Conservation (phyloP, 2,797 vertebrate species). For the Pelochelys cantorii region DNA sequence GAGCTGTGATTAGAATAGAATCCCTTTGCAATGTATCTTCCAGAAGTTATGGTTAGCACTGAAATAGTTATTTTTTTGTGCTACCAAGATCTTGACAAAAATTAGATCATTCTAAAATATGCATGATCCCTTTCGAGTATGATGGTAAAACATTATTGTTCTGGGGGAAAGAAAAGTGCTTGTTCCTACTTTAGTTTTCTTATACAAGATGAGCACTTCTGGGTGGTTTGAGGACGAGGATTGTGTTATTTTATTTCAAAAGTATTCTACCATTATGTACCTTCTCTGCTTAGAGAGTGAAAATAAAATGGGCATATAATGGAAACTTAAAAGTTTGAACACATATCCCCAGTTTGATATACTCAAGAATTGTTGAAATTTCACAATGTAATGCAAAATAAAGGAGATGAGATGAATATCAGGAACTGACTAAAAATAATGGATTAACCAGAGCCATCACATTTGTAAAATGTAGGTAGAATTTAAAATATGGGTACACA, state of each 20-base stretch:
- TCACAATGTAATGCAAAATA: background rate
- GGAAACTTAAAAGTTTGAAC: fast-evolving
- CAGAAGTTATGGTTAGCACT: background rate
- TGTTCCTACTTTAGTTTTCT: background rate
- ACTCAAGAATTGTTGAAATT: background rate
- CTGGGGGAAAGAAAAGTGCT: background rate
- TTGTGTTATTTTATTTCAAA: background rate
- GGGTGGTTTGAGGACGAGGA: background rate
- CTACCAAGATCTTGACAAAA: background rate
- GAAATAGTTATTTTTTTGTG: background rate
- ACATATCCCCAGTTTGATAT: background rate
- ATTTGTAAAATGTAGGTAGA: background rate
- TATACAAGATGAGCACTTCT: background rate
- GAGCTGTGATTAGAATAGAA: background rate
- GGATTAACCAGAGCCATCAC: background rate
- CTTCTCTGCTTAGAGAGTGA: background rate
- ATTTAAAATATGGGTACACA: background rate
- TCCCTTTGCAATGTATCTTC: background rate
- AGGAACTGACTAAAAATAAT: background rate
- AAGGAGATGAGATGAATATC: background rate
- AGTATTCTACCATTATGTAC: background rate
- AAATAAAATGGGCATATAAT: background rate
- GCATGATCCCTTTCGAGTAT: background rate
- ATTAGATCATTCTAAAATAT: fast-evolving
- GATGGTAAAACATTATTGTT: background rate